Conservation (phyloP, 2,113 vertebrate genomes). For the Thalassoma bifasciatum region DNA sequence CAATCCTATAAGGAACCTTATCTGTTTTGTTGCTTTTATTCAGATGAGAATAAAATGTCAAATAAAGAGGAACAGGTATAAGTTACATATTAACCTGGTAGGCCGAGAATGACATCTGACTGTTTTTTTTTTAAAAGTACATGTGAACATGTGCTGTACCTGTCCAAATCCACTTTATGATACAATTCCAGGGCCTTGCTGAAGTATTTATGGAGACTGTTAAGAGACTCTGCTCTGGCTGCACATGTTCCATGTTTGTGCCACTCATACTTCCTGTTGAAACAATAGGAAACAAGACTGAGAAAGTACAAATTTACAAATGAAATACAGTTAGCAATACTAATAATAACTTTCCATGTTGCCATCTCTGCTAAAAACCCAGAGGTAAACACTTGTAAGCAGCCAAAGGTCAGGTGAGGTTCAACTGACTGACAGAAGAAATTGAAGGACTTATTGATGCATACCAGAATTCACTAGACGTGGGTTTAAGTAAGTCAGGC, state of each 20-base stretch:
- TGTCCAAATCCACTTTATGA: slow-evolving; percentile 73
- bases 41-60: slow-evolving; percentile 11
- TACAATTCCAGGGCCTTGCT: slow-evolving; percentile 76
- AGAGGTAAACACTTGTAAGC: neutral
- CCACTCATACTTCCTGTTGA: slow-evolving; percentile 79
- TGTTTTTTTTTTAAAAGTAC: neutral
- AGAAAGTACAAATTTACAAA: too few relatives aligned
- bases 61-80: neutral
- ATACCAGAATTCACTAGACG: slow-evolving; percentile 69
- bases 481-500: slow-evolving; percentile 68
- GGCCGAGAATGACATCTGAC: neutral
- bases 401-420: neutral
- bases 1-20: neutral
- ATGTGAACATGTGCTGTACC: slow-evolving; percentile 41
- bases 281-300: slow-evolving; percentile 8
- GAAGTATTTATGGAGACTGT: slow-evolving; percentile 79
- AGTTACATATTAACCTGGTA: neutral
- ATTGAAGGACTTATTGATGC: neutral
- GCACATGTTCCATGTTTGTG: slow-evolving; percentile 79
- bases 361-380: neutral
- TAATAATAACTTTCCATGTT: neutral
- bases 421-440: neutral
- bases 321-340: too few relatives aligned
- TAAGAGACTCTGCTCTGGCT: slow-evolving; percentile 57
- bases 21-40: neutral